A percentile compares a stretch with the other conserved stretches of the same genome.
These are phyloP conservation scores for Ophion slaviceki DNA, from an alignment of 2,888 invertebrate species.

Conservation along the genomic window DNA sequence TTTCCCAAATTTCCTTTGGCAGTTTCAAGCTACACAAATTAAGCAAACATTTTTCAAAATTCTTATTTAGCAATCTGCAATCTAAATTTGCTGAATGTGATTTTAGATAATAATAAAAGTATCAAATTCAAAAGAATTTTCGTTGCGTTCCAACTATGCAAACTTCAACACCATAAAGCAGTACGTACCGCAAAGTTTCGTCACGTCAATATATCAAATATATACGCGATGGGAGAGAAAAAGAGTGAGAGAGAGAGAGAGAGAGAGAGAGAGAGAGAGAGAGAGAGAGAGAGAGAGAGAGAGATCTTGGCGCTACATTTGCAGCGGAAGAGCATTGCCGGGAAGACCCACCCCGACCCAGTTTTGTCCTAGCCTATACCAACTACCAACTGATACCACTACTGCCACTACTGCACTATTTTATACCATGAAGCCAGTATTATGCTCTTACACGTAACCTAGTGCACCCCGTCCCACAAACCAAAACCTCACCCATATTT, in stretches of 20 bases:
- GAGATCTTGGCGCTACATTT: constrained; percentile 51
- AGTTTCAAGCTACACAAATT: too few relatives aligned
- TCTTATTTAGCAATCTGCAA: too few relatives aligned
- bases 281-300: not conserved
- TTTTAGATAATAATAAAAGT: too few relatives aligned
- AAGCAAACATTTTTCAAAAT: too few relatives aligned
- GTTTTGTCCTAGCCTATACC: constrained; percentile 50
- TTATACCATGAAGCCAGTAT: constrained; percentile 27
- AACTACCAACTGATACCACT: constrained; percentile 32
- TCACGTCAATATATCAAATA: constrained; percentile 20
- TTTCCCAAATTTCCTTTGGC: too few relatives aligned
- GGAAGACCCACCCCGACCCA: constrained; percentile 60
- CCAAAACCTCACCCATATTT: constrained; percentile 28
- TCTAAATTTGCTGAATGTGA: too few relatives aligned
- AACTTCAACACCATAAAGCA: not conserved
- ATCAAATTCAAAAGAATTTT: too few relatives aligned
- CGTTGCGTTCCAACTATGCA: too few relatives aligned
- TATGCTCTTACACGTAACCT: constrained; percentile 22
- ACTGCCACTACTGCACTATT: constrained; percentile 36
- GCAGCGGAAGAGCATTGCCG: constrained; percentile 37
- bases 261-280: not conserved
- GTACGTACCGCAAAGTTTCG: constrained; percentile 37
- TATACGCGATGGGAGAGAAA: not conserved
- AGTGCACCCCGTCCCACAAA: constrained; percentile 31
- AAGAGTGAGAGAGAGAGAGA: constrained; percentile 25